Base-by-base conservation (phyloP, 2,797 vertebrate species). In the Perodicticus potto region DNA sequence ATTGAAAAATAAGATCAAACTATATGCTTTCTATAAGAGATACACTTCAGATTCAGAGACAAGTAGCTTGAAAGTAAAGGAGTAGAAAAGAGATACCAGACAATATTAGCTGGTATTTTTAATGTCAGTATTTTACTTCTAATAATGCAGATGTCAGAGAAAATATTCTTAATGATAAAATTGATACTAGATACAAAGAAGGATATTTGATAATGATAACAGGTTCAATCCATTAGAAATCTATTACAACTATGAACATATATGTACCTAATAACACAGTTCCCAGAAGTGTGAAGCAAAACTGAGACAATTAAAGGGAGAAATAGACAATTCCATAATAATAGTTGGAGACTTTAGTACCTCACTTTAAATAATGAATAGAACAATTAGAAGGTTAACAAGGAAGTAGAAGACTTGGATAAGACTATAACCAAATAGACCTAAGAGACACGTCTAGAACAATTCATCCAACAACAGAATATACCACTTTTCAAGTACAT, bases 81-180 rank as follows among this genome's bases (percentile, higher is more conserved):
- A 27, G 69, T 65, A 63, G 20, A 81, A 69, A 43, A 27, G 25
- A 57, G 43, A 53, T 86, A 67, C 77, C 20, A 83, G 69, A 43
- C 5, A 73, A 65, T 80, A 87, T 91, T 78, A 16, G 59, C 83
- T 78, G 83, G 8, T 59, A 65, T 77, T 69, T 27, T 20, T 90
- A 55, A 49, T 89, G n/a, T 65, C 34, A 82, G 19, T 67, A 20
- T 78, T 89, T 83, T 49, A n/a, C 85, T 84, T 77, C 20, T 53
- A 82, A 12, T 74, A 53, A 84, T 83, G 40, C 59, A 72, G 20
- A 13, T 89, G 19, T 67, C 34, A 83, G 77, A 65, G 16, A 91
- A 80, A 81, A 70, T 73, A 63, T 12, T 76, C 29, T 89, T 74
- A 78, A 78, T 72, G 92, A 73, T 32, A 82, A 86, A 93, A 76